Base-by-base conservation (phyloP, 1,140 invertebrate genomes). In the Nasonia vitripennis region DNA sequence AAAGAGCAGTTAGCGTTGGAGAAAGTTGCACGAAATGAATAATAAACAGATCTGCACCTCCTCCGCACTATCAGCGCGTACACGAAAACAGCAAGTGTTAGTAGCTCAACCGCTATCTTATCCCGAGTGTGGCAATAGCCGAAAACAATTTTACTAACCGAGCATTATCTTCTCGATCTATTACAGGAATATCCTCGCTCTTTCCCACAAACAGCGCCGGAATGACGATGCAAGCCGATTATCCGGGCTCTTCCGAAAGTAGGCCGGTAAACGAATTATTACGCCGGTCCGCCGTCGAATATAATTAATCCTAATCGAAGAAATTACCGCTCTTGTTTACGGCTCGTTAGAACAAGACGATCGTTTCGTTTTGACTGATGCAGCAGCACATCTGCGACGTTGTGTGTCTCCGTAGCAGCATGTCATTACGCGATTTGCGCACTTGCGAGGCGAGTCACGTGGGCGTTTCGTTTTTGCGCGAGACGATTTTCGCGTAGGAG, bases 271-370 rank as follows among this genome's bases (percentile, higher is more conserved):
- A 87, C 75, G 87, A 86, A 90, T 88, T 88, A 87, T n/a, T 20
- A 87, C 87, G 70, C 4, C 20, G 17, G 6, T 17, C 79, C 83
- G 41, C 62, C 88, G 87, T 90, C 90, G 88, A 90, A 89, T 87
- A 89, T 87, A 90, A 91, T 91, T 90, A 90, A 87, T 84, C 87
- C 74, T 79, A 80, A 77, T 87, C 83, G 75, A 84, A 84, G 83
- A 67, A 88, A 87, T 86, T 41, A 34, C 27, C 75, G 75, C 75
- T 51, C 34, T 78, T 23, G 41, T 48, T 51, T n/a, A 51, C 75
- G 75, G 3, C 23, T 48, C 75, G 75, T 51, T 23, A 11, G 48
- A 55, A 31, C 20, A 7, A 37, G 14, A 10, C 34, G 5, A 20
- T n/a, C 68, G 37, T 14, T 14, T 6, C 2, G n/a, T 27, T 55